Base-by-base conservation (phyloP, 2,113 vertebrate species). In the Oxyruncus cristatus region DNA sequence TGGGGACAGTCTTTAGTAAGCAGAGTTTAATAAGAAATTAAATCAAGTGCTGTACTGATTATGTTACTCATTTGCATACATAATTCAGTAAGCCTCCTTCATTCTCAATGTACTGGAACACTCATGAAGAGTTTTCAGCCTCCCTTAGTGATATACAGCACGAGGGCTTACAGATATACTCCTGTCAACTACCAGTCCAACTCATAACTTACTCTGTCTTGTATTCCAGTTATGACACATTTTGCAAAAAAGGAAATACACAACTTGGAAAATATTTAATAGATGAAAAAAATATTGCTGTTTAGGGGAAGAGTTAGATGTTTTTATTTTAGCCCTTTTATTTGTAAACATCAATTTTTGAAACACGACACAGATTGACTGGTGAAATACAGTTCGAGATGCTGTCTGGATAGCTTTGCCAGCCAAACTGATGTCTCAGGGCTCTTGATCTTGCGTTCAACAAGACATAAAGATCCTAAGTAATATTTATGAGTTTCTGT, bases 11-110 rank as follows among this genome's bases (percentile, higher is more conserved):
- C 39, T 95, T 50, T 35, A 75, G 15, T 85, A 72, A 90, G 77
- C 39, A 92, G 52, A 87, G 86, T 61, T 91, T 87, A 87, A 75
- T 72, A 85, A 72, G 82, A 91, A 85, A 91, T 76, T 87, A 87
- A 87, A 87, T 79, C 37, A 75, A 61, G 15, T 41, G 41, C 26
- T 49, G 19, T 33, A 52, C 17, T 87, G 33, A 81, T 86, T 56
- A 77, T 84, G 26, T 33, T 91, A n/a, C 20, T 78, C 28, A 73
- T 81, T 89, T 96, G 11, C 62, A n/a, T 63, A 30, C 30, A 37
- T 94, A 85, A 95, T 81, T 91, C 50, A 80, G 10, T 71, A 66
- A 84, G 1, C 15, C 10, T 59, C 44, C 55, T 87, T 88, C 30
- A 63, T 85, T 86, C n/a, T 91, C 28, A 72, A 4, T 42, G 27